Evolutionary conservation across 2,113 vertebrate species (phyloP), one percentile per base, ranked within the genome.

Genomic region (Platichthys flesus): DNA sequence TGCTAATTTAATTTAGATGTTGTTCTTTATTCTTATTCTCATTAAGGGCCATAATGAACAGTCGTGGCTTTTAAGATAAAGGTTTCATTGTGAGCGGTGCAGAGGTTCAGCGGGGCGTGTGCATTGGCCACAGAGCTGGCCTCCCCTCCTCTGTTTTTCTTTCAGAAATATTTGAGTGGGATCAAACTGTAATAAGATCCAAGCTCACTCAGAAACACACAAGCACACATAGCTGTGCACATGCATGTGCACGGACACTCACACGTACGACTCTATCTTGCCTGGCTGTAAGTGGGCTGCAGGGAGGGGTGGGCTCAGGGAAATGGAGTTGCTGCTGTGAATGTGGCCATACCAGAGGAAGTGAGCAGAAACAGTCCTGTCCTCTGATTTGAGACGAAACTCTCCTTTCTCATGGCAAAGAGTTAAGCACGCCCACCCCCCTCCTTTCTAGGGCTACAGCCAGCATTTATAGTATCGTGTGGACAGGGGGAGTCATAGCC

Each of bases 131-230:
- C 40, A 42, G 47, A 15, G 47, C 47, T 56, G 78, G 81, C 81
- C 92, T 92, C 87, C 90, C 90, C 86, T 91, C 84, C 89, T 91
- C 92, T 93, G 91, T 94, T 94, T 94, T 95, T 93, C 93, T 94
- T 94, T 93, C 85, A 91, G 91, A 95, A 95, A 94, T 95, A 93
- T 94, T 94, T 94, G 93, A 95, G 94, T 93, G 92, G 94, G 93
- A 94, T 94, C 93, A 94, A 94, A 94, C 87, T 91, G 94, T 94
- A 95, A 95, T 94, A 90, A 93, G 94, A 94, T 93, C 93, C 91
- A 90, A 90, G 92, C 90, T 89, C 64, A 20, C 88, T 86, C 83
- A 83, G 86, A 92, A 92, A 90, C 92, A 83, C 90, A 78, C 90
- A 80, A 56, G 71, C 80, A 74, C 78, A 74, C 86, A 81, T 67